Evolutionary conservation across 1,140 invertebrate genomes (phyloP), one percentile per base, ranked within the genome.

Genomic region (Campoletis sonorensis): DNA sequence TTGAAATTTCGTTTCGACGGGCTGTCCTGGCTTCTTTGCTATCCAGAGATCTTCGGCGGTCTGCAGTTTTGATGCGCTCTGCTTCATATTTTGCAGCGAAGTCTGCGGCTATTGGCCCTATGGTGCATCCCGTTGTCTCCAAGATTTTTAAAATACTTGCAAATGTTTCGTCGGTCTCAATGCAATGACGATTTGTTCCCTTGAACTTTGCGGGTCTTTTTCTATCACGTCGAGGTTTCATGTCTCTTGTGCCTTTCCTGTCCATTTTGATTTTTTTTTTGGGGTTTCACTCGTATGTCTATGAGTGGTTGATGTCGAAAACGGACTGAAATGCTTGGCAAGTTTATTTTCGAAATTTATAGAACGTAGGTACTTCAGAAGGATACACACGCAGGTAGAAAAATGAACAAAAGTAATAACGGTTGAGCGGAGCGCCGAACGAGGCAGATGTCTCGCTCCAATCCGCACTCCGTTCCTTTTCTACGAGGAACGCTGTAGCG

Each of bases 111-210:
- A n/a, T n/a, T n/a, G n/a, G n/a, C n/a, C n/a, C n/a, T n/a, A n/a
- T n/a, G n/a, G n/a, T n/a, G n/a, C n/a, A n/a, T n/a, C n/a, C n/a
- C n/a, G n/a, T n/a, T n/a, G n/a, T n/a, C n/a, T n/a, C n/a, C n/a
- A n/a, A n/a, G n/a, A n/a, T n/a, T n/a, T n/a, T n/a, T n/a, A n/a
- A 84, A 72, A 76, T 77, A 78, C 81, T 84, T 21, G 37, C 70
- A 18, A 72, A 72, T 33, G 33, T 45, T 21, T 16, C n/a, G 45
- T 72, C 70, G 33, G 70, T 72, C 45, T 72, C 70, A 3, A 72
- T 45, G 37, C 1, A 18, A 18, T 72, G 70, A 45, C 71, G 45
- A 73, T 80, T 80, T 80, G 68, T 80, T 80, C 79, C 79, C 26
- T 72, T 80, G 30, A 79, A 79, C 15, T 37, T 51, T 37, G 61